phyloP scores from a whole-genome alignment of 37 sponge, comb jelly and placozoan species.

The Petrosia ficiformis region DNA sequence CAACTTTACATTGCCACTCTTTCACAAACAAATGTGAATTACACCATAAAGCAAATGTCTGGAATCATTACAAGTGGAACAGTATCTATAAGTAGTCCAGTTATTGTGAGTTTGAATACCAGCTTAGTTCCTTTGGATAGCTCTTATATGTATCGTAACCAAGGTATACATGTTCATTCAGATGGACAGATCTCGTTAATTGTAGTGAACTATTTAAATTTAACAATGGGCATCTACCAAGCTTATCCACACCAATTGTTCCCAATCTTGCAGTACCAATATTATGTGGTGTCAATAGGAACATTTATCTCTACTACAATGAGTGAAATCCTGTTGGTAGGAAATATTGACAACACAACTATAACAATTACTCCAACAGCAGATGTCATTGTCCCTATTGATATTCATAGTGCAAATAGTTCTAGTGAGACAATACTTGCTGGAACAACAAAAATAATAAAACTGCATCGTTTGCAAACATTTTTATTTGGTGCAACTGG shows the following conservation, averaged over 20 bases:
- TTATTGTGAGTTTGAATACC: neutral
- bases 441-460: neutral
- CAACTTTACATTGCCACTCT: no score
- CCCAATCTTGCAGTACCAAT: neutral
- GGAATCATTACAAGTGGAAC: no score
- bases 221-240: neutral
- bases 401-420: neutral
- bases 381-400: neutral
- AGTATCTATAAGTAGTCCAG: neutral
- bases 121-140: neutral
- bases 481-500: neutral
- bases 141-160: neutral
- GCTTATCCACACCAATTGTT: conserved; percentile 2
- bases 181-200: neutral
- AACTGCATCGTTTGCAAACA: neutral
- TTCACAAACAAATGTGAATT: no score
- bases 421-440: neutral
- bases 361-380: neutral
- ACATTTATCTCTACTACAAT: neutral
- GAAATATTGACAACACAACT: neutral
- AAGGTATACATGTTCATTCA: neutral
- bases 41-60: no score
- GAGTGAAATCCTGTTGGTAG: conserved; percentile 2
- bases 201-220: neutral
- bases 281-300: neutral